Evolutionary conservation across 2,888 invertebrate species (phyloP).

Genomic region (Xanthorhoe designata): DNA sequence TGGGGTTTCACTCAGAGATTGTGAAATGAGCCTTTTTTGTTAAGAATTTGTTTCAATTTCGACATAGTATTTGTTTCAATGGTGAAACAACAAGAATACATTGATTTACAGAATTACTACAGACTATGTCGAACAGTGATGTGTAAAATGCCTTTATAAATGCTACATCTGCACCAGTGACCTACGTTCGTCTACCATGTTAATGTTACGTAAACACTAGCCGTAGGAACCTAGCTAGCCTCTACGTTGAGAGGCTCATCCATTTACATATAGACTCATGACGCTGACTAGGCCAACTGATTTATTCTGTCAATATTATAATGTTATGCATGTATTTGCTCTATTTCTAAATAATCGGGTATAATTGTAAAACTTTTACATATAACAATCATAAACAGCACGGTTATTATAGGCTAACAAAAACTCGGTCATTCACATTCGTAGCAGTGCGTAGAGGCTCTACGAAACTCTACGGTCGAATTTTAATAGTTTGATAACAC

Average conservation of each 20-base stretch:
- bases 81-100: no score
- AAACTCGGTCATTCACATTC: neutral
- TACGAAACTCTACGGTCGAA: neutral
- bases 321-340: no score
- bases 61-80: no score
- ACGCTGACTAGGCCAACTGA: neutral
- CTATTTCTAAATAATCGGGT: no score
- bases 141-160: no score
- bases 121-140: neutral
- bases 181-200: constrained; percentile 20
- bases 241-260: neutral
- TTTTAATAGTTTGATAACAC: neutral
- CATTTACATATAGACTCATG: neutral
- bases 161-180: constrained; percentile 41
- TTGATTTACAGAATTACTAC: no score
- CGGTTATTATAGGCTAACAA: neutral
- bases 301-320: neutral
- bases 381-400: no score
- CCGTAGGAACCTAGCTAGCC: neutral
- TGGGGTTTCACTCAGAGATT: no score
- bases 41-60: no score
- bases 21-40: no score
- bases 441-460: neutral
- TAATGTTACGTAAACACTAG: constrained; percentile 17
- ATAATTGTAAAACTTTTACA: no score